Evolutionary conservation across 1,140 invertebrate genomes (phyloP).

Genomic region (Ladona fulva): DNA sequence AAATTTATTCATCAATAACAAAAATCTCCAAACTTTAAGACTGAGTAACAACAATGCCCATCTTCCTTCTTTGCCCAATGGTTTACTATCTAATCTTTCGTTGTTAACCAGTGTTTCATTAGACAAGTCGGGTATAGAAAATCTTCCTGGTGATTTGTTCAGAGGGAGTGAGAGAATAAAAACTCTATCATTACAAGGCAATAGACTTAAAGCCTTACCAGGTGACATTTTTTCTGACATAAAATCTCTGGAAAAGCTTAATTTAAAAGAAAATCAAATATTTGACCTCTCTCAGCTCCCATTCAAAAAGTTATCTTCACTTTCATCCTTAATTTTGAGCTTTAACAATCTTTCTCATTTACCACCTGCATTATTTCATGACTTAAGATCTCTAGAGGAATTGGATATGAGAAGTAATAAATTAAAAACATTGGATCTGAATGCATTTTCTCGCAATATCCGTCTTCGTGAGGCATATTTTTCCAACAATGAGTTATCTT

Average conservation of each 20-base stretch:
- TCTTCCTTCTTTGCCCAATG: background rate
- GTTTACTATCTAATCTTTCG: background rate
- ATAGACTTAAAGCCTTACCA: background rate
- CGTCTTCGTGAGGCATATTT: background rate
- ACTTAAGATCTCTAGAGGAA: background rate
- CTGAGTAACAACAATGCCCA: background rate
- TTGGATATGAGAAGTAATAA: background rate
- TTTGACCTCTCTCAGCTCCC: background rate
- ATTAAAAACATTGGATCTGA: background rate
- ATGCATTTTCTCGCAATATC: background rate
- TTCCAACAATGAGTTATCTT: background rate
- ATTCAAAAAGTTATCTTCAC: background rate
- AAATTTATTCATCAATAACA: background rate
- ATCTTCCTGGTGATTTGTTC: background rate
- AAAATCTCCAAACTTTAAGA: background rate
- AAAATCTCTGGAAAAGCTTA: background rate
- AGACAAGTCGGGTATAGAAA: background rate
- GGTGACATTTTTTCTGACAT: background rate
- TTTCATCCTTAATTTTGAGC: background rate
- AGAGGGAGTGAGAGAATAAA: background rate
- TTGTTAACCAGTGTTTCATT: background rate
- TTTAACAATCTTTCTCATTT: background rate
- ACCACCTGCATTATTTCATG: background rate
- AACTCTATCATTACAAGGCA: background rate
- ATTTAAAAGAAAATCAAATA: background rate